These are phyloP conservation scores for Anthonomus grandis DNA, from an alignment of 1,140 invertebrate genomes.

Conservation along the genomic window DNA sequence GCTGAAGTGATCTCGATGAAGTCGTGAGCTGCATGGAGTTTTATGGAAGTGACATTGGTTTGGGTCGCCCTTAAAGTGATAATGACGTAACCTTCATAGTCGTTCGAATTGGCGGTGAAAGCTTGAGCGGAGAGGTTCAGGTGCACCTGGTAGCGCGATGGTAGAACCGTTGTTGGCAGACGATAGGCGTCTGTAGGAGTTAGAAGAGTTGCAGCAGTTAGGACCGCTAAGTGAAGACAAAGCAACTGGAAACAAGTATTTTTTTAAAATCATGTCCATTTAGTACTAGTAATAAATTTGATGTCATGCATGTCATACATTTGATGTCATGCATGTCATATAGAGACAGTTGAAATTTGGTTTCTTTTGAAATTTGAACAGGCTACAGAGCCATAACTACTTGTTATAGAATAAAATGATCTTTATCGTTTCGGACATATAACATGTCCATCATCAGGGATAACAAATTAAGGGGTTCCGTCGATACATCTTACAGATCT, in stretches of 20 bases:
- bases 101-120: slow-evolving; percentile 7
- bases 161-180: slow-evolving; percentile 72
- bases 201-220: background rate
- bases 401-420: too few relatives aligned
- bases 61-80: slow-evolving; percentile 3
- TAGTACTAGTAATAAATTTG: too few relatives aligned
- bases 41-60: background rate
- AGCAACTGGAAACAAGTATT: background rate
- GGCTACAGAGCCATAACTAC: too few relatives aligned
- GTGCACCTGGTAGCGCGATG: slow-evolving; percentile 74
- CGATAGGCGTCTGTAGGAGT: slow-evolving; percentile 51
- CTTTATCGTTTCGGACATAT: too few relatives aligned
- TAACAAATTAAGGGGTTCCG: too few relatives aligned
- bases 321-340: too few relatives aligned
- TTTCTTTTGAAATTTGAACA: too few relatives aligned
- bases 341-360: too few relatives aligned
- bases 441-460: too few relatives aligned
- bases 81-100: slow-evolving; percentile 10
- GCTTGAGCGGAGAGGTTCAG: slow-evolving; percentile 6
- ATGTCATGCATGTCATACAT: too few relatives aligned
- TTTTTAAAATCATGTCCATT: too few relatives aligned
- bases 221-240: background rate
- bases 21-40: slow-evolving; percentile 20
- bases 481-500: too few relatives aligned
- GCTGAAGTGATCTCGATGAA: slow-evolving; percentile 16